Base-by-base conservation (phyloP, 2,797 vertebrate genomes). In the Mustela erminea region DNA sequence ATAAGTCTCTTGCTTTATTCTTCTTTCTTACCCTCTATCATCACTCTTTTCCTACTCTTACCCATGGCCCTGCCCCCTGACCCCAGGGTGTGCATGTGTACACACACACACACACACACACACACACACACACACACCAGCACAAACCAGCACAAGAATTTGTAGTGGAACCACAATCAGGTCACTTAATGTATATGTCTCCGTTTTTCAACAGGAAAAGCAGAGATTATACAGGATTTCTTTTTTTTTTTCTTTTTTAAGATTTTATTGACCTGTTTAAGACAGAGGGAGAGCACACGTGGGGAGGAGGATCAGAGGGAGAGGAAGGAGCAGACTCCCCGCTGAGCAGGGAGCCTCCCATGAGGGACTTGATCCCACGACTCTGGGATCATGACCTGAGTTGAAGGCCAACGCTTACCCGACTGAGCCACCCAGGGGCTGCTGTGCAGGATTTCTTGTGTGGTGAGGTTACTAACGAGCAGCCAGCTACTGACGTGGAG, bases 61-160 rank as follows among this genome's bases (percentile, higher is more conserved):
- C 21, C 15, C 13, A 18, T 12, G 32, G 0, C 15, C 43, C 38
- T 2, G 27, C 25, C 2, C 5, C 21, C 21, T 12, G 1, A 25
- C 25, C 49, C 15, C 60, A 46, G 43, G 43, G 43, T 46, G 43
- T 46, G 9, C 43, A 10, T 46, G 43, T 46, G 43, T 46, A 10
- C 5, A 38, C 62, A 68, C 35, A 60, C 10, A 49, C 25, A 62
- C 56, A 54, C 70, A 74, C 52, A 68, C 35, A 60, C 10, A 49
- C 25, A 62, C 56, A 54, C 70, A 74, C 52, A 29, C 60, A 75
- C 41, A 58, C 8, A 46, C 25, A 23, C 60, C 27, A 56, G 9
- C 52, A 60, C 52, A 77, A 43, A 88, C 6, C 25, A 12, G 17
- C 46, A 77, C 2, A 38, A 11, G 82, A 29, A 88, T 85, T 49